These are phyloP conservation scores for Drosophila diplacantha DNA, from an alignment of 2,888 invertebrate genomes.

Conservation along the genomic window DNA sequence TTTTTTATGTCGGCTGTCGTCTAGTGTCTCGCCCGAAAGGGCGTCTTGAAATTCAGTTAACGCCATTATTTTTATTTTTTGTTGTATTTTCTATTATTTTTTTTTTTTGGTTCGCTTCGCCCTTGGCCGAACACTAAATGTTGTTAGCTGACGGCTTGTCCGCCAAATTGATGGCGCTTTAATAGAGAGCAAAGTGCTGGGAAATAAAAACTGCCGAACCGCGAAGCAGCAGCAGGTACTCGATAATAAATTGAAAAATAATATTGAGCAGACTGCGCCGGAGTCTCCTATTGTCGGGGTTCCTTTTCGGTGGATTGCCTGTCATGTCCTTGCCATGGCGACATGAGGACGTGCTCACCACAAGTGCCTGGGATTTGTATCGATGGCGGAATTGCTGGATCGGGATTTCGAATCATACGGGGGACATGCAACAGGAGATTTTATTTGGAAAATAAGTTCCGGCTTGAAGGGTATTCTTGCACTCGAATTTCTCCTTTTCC, in stretches of 20 bases:
- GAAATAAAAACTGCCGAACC: conserved; percentile 43
- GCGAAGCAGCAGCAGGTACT: conserved; percentile 51
- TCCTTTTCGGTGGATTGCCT: conserved; percentile 18
- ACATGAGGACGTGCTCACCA: conserved; percentile 37
- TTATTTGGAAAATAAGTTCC: conserved; percentile 12
- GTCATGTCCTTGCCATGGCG: conserved; percentile 26
- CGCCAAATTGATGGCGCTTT: conserved; percentile 54
- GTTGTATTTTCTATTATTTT: neutral
- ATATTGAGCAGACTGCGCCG: conserved; percentile 50
- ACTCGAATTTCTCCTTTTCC: conserved; percentile 12
- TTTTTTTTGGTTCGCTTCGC: conserved; percentile 8
- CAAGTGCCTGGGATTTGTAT: conserved; percentile 37
- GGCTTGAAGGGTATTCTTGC: conserved; percentile 11
- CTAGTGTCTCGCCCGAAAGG: conserved; percentile 22
- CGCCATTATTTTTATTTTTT: conserved; percentile 38
- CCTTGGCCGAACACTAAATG: conserved; percentile 42
- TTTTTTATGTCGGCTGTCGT: conserved; percentile 23
- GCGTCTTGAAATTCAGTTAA: conserved; percentile 47
- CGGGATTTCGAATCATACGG: neutral
- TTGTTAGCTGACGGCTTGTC: conserved; percentile 30
- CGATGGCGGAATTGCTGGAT: conserved; percentile 12
- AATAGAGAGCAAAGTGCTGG: conserved; percentile 46
- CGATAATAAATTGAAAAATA: conserved; percentile 69
- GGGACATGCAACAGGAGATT: conserved; percentile 24
- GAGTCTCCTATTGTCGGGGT: conserved; percentile 11